These are phyloP conservation scores for Tubulanus polymorphus DNA, from an alignment of 2,888 invertebrate species.

Conservation along the genomic window DNA sequence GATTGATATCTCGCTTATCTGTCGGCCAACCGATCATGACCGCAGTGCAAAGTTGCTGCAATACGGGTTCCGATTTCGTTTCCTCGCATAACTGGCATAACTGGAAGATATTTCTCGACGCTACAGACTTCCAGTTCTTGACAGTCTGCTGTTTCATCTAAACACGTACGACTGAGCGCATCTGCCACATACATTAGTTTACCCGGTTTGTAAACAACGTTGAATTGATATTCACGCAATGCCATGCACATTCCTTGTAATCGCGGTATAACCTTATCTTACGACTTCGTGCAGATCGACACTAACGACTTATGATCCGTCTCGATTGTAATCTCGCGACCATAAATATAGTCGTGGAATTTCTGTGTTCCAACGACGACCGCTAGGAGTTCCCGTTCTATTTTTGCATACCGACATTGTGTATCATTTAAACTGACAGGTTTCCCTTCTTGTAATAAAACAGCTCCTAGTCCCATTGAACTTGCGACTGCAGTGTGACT, in stretches of 20 bases:
- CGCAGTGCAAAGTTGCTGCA: too few species aligned
- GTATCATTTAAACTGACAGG: constrained; percentile 15
- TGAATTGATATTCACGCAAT: constrained; percentile 20
- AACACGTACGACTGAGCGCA: constrained; percentile 15
- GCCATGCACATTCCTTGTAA: constrained; percentile 27
- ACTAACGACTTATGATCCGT: constrained; percentile 25
- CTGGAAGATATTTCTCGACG: too few species aligned
- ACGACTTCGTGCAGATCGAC: constrained; percentile 19
- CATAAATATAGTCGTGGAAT: constrained; percentile 23
- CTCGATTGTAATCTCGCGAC: constrained; percentile 15
- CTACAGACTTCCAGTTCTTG: too few species aligned
- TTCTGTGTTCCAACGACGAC: constrained; percentile 20
- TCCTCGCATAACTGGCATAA: too few species aligned
- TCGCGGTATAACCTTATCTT: constrained; percentile 17
- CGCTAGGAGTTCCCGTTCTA: constrained; percentile 9
- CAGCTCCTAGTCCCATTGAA: constrained; percentile 7
- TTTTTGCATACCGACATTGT: constrained; percentile 7
- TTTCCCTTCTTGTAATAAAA: constrained; percentile 10
- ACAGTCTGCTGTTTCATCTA: background rate
- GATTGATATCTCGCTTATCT: too few species aligned
- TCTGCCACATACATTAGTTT: constrained; percentile 20
- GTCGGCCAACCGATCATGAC: too few species aligned
- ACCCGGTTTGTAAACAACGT: constrained; percentile 18
- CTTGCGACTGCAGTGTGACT: constrained; percentile 4
- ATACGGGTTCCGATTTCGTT: too few species aligned